Evolutionary conservation across 2,113 vertebrate genomes (phyloP), one percentile per base, ranked within the genome.

Genomic region (Hylia prasina): DNA sequence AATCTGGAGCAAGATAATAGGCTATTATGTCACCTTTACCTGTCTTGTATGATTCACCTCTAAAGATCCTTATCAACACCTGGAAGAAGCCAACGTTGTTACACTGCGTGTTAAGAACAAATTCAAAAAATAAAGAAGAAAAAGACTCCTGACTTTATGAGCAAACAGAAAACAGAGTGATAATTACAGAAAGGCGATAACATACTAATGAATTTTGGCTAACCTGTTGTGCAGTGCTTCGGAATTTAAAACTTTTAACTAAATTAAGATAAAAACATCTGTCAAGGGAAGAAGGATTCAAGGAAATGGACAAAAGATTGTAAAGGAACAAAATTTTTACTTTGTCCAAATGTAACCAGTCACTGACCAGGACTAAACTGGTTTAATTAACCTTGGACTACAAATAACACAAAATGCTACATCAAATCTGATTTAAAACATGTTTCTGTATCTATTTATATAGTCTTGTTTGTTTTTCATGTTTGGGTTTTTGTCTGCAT

Each of bases 391-490:
- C 7, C 3, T 23, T 53, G 16, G 15, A 71, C 10, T 28, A 54
- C 9, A 53, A 33, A 57, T 57, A 23, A 66, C 12, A 30, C 3
- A 57, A 66, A 82, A 82, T 39, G 0, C 21, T 39, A 13, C 3
- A 47, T 35, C 6, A 70, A 35, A 53, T 35, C 16, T 63, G 11
- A 21, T 75, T 56, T 57, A 53, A 93, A 82, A 10, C 20, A 35
- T 11, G 2, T 1, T 4, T 40, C 45, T 54, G 3, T 7, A 58
- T 18, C 6, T 77, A 30, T 53, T 84, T 76, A 44, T 33, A 9
- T 6, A 0, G 0, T 22, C 27, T 42, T 37, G 5, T 37, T 51
- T n/a, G 2, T 21, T 76, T 61, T 47, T 1, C 14, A 10, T 45
- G 3, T 17, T 51, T 68, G 2, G 3, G 3, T 2, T 27, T 28